Evolutionary conservation across 2,888 invertebrate species (phyloP), one percentile per base, ranked within the genome.

Genomic region (Erebia aethiops): DNA sequence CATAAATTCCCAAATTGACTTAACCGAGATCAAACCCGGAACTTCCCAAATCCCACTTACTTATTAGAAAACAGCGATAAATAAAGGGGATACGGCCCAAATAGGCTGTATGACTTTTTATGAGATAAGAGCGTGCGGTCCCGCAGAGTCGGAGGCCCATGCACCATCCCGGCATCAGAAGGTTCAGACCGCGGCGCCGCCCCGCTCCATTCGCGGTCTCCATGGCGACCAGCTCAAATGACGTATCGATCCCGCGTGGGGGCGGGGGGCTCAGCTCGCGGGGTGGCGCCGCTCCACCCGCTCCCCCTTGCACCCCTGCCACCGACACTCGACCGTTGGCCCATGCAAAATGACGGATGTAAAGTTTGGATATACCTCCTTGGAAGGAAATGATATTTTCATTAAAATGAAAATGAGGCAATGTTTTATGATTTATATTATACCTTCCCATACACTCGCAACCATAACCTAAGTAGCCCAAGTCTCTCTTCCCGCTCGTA

Each of bases 261-360:
- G 89, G 85, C 77, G 79, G 82, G 84, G 88, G 83, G 82, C 87
- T 73, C 71, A 71, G 74, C 76, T 74, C 80, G 87, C 87, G 89
- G 91, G 90, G 90, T 88, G 91, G 90, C 88, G 88, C 90, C 90
- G 85, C 91, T 89, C 89, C 90, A 87, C 91, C 90, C 88, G 89
- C 86, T 87, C 86, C 87, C 88, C 87, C 89, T 83, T 80, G 84
- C 86, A 86, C 89, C 88, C 89, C 89, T 82, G 84, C 89, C 87
- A 79, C 88, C 85, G 82, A 87, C 87, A 89, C 88, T 89, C 90
- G 91, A 91, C 91, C 92, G 90, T 90, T 91, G 92, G 92, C 93
- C 92, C 93, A 92, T 93, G 92, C 92, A 92, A 93, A 92, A 92
- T 92, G 92, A 92, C 92, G 92, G 91, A 93, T 93, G 93, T 93